Evolutionary conservation across 2,113 vertebrate species (phyloP), one percentile per base, ranked within the genome.

Genomic region (Piprites chloris): DNA sequence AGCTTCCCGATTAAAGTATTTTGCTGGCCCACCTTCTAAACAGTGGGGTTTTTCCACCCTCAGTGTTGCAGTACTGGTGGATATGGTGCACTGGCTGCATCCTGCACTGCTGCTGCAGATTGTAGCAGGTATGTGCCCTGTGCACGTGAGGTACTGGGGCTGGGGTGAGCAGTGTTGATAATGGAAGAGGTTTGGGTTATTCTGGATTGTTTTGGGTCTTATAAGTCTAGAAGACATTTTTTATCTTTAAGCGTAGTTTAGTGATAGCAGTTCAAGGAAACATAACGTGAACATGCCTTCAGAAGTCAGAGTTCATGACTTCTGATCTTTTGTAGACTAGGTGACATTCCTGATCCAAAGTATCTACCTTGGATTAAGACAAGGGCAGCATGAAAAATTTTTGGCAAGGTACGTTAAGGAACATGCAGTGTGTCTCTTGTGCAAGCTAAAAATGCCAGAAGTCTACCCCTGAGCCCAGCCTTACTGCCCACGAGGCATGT

Each of bases 231-330:
- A 61, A 58, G 8, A 16, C 14, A 47, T 47, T 52, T 46, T 63
- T 41, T 23, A 12, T 52, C 4, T 81, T 62, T 63, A 46, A 63
- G 5, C 4, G 20, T 44, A 33, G 7, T 46, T 78, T 75, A 44
- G n/a, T 79, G 4, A n/a, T 3, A 76, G 44, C 5, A 71, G 11
- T 56, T 65, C 20, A 65, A 82, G 37, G 22, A 90, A 82, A 13
- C 3, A 3, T 37, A 47, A 44, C 0, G 0, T 44, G 23, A 65
- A 42, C 0, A 1, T 21, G 21, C 33, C 24, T 80, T 9, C 18
- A 32, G 49, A 79, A 73, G 24, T 7, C 59, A 14, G 17, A n/a
- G 28, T 50, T 69, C 7, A 16, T 44, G 35, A 71, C 8, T 52
- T 49, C 53, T 61, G 35, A 28, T 83, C 16, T 83, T 73, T 80